A percentile compares a stretch with the other conserved stretches of the same genome.
phyloP scores from a whole-genome alignment of 2,888 invertebrate genomes.

The Rambutsinella grinnellia region DNA sequence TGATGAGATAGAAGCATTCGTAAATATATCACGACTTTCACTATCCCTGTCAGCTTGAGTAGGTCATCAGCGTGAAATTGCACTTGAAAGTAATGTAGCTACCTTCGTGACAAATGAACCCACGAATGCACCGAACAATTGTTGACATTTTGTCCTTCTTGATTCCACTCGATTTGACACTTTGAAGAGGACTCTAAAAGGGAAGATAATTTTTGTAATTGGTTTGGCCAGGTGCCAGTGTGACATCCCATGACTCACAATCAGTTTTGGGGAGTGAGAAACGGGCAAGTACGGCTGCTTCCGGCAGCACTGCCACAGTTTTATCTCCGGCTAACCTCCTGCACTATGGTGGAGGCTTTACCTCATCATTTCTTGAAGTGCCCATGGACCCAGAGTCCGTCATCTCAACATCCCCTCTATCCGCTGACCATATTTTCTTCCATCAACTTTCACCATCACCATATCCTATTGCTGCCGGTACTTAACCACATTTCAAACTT shows the following conservation, averaged over 20 bases:
- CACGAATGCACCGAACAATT: too few species aligned
- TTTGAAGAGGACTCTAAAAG: slow-evolving; percentile 47
- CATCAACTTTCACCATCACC: slow-evolving; percentile 62
- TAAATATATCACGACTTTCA: too few species aligned
- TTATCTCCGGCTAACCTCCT: slow-evolving; percentile 64
- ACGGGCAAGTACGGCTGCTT: slow-evolving; percentile 64
- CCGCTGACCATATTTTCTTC: slow-evolving; percentile 66
- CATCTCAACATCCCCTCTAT: slow-evolving; percentile 65
- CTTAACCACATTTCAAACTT: slow-evolving; percentile 21
- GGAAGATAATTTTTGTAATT: slow-evolving; percentile 65
- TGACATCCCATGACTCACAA: slow-evolving; percentile 65
- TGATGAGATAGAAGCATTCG: too few species aligned
- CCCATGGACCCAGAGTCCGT: slow-evolving; percentile 65
- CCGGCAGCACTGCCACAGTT: slow-evolving; percentile 65
- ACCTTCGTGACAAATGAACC: too few species aligned
- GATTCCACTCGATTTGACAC: slow-evolving; percentile 48
- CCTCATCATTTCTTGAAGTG: slow-evolving; percentile 63
- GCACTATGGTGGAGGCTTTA: slow-evolving; percentile 43
- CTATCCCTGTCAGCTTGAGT: too few species aligned
- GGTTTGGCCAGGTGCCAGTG: slow-evolving; percentile 66
- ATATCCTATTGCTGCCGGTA: slow-evolving; percentile 61
- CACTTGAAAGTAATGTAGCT: too few species aligned
- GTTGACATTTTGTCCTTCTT: slow-evolving; percentile 15
- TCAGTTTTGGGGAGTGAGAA: slow-evolving; percentile 60
- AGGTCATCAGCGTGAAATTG: too few species aligned